Percentiles rank a stretch among this genome's conserved stretches.
Conservation (phyloP, 2,888 invertebrate species). For the Lochmaea crataegi region DNA sequence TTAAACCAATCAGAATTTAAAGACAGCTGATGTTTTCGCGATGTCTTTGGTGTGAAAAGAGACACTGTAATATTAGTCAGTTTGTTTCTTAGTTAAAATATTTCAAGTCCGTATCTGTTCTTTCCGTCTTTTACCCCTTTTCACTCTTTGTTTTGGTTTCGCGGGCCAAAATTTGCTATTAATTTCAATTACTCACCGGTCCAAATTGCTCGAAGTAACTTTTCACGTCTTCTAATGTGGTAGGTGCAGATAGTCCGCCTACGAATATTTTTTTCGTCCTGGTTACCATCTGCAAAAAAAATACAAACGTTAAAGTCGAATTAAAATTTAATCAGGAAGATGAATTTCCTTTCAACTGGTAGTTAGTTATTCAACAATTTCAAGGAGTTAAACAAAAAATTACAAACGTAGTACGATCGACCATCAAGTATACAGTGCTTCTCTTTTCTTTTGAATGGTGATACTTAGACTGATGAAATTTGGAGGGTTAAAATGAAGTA, state of each 20-base stretch:
- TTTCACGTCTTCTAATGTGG: conserved; percentile 99
- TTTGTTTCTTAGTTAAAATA: not conserved
- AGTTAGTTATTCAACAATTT: too few relatives aligned
- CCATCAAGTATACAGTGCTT: too few relatives aligned
- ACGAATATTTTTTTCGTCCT: conserved; percentile 99
- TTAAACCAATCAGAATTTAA: too few relatives aligned
- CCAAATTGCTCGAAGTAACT: conserved; percentile 99
- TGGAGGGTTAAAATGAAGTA: too few relatives aligned
- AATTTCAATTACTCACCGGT: conserved; percentile 81
- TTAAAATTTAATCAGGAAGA: not conserved
- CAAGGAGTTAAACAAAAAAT: too few relatives aligned
- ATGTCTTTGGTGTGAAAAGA: too few relatives aligned
- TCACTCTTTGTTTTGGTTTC: conserved; percentile 19
- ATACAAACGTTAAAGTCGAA: not conserved
- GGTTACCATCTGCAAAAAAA: conserved; percentile 91
- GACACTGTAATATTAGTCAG: too few relatives aligned
- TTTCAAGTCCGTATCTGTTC: conserved; percentile 1
- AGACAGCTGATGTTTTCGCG: too few relatives aligned
- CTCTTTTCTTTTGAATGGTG: too few relatives aligned
- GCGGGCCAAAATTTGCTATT: conserved; percentile 20
- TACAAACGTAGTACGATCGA: too few relatives aligned
- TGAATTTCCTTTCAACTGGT: too few relatives aligned
- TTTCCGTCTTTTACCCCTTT: not conserved
- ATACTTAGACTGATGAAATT: too few relatives aligned
- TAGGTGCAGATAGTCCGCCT: conserved; percentile 98